A percentile compares a stretch with the other conserved stretches of the same genome.
phyloP scores from a whole-genome alignment of 1,140 invertebrate genomes.

The Zaprionus ornatus region DNA sequence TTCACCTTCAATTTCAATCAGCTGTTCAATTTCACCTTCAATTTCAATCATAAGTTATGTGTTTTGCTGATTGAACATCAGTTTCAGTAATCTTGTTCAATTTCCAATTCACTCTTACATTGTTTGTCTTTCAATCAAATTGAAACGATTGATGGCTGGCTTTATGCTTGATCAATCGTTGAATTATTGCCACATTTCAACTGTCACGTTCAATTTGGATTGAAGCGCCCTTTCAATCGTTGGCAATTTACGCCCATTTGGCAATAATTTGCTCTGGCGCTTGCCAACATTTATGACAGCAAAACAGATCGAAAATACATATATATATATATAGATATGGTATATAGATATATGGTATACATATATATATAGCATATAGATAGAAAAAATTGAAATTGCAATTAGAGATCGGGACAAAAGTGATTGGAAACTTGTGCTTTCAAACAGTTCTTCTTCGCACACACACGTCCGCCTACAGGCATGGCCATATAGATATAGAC shows the following conservation, averaged over 20 bases:
- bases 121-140: neutral
- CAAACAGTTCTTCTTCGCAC: neutral
- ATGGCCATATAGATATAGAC: slow-evolving; percentile 35
- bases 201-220: slow-evolving; percentile 25
- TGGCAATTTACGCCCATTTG: slow-evolving; percentile 61
- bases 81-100: too few relatives aligned
- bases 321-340: neutral
- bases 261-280: slow-evolving; percentile 43
- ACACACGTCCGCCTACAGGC: neutral
- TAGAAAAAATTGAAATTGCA: slow-evolving; percentile 2
- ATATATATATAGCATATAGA: neutral
- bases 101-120: too few relatives aligned
- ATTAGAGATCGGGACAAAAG: neutral
- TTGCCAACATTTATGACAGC: slow-evolving; percentile 59
- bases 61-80: too few relatives aligned
- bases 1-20: neutral
- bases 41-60: too few relatives aligned
- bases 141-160: neutral
- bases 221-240: slow-evolving; percentile 43
- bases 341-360: slow-evolving; percentile 4
- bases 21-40: too few relatives aligned
- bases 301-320: slow-evolving; percentile 22
- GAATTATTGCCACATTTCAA: neutral
- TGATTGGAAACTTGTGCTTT: neutral
- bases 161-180: neutral